Evolutionary conservation across 2,888 invertebrate species (phyloP), one percentile per base, ranked within the genome.

Genomic region (Pterostichus niger): DNA sequence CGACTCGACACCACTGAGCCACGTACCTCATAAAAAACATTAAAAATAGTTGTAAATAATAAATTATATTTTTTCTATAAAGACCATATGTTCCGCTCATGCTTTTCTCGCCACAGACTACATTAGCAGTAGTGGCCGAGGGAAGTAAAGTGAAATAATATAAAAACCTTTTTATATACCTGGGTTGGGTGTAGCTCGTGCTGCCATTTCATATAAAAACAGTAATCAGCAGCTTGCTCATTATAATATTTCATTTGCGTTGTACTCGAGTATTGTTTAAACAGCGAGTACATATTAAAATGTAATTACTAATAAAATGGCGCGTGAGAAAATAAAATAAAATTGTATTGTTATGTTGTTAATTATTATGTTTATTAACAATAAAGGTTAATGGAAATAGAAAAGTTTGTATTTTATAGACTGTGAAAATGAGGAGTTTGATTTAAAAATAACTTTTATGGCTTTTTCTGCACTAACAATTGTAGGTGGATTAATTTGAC

Each of bases 221-320:
- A 15, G 68, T 68, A 68, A 68, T 68, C 40, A 68, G 11, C 9
- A 40, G 13, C 40, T 33, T 13, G 40, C 68, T 68, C 68, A 68
- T 68, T 68, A 68, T 40, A 68, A 68, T 68, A 68, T 68, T 68
- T 68, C 17, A 59, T 59, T 59, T 59, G n/a, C 49, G 10, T 49
- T 49, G 49, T 49, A n/a, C n/a, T 13, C 1, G n/a, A 49, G 49
- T 49, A 5, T 10, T 49, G 24, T 59, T 31, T 59, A 31, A 24
- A 59, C 31, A 31, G 24, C 7, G 5, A 59, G 17, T 11, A 31
- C 59, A 31, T 31, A 59, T 59, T 59, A 59, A 59, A 59, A 59
- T 59, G 31, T 59, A 59, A 59, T 59, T 59, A 59, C 24, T 11
- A 59, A 59, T 59, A 59, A 59, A 59, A n/a, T 59, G 24, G 17